phyloP scores from a whole-genome alignment of 2,113 vertebrate genomes.

The Lophura nycthemera region DNA sequence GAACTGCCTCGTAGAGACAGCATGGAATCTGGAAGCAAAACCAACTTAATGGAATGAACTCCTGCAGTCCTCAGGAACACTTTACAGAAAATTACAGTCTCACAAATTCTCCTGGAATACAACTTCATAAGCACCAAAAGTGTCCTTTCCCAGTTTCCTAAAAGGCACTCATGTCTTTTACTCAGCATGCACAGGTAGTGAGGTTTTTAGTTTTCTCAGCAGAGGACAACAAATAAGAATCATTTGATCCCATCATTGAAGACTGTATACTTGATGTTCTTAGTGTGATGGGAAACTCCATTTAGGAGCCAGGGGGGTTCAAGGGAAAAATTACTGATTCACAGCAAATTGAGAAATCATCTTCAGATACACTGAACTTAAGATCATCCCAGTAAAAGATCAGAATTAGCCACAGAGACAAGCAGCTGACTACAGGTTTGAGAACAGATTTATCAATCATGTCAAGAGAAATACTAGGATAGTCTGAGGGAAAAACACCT shows the following conservation, averaged over 20 bases:
- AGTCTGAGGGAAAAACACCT: neutral
- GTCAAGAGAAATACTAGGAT: neutral
- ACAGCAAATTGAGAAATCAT: neutral
- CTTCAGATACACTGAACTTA: neutral
- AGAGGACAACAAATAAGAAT: neutral
- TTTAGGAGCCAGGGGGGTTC: neutral
- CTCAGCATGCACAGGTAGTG: neutral
- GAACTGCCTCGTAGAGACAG: neutral
- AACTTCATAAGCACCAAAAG: neutral
- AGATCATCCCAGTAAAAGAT: neutral
- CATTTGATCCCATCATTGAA: neutral
- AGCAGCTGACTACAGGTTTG: neutral
- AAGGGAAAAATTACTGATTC: neutral
- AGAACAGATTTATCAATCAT: neutral
- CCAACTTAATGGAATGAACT: neutral
- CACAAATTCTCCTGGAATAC: neutral
- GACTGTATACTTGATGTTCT: neutral
- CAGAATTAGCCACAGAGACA: neutral
- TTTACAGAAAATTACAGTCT: neutral
- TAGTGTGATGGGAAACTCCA: neutral
- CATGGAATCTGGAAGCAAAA: neutral
- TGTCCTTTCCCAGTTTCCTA: neutral
- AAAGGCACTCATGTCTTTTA: neutral
- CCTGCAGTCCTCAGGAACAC: neutral
- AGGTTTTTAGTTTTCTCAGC: neutral